Conservation (phyloP, 2,113 vertebrate genomes). For the Dermatemys mawii region DNA sequence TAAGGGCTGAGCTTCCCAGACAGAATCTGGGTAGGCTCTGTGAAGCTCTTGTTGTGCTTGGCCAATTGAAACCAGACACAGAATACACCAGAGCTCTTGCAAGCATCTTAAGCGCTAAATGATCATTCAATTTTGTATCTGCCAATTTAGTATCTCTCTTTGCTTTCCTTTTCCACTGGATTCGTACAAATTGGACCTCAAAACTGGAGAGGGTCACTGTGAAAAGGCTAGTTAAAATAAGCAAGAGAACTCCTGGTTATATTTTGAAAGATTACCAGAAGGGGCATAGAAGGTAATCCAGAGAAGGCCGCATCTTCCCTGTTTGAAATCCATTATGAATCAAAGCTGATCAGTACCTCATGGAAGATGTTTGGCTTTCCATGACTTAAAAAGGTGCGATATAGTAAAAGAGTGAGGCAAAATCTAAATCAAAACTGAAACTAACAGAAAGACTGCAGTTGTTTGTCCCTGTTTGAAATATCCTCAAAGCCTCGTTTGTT, state of each 20-base stretch:
- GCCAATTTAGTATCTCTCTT: background rate
- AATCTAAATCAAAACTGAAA: too few species aligned
- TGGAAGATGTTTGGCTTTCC: background rate
- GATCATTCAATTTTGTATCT: background rate
- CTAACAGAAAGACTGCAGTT: background rate
- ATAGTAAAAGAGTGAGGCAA: background rate
- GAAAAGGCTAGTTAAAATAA: background rate
- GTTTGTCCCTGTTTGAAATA: too few species aligned
- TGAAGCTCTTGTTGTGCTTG: background rate
- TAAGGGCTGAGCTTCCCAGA: background rate
- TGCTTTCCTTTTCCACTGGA: background rate
- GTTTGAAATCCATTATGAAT: background rate
- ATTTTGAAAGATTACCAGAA: background rate
- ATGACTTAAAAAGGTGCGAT: background rate
- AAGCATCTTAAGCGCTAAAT: background rate
- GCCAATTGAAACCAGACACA: background rate
- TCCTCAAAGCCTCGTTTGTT: background rate
- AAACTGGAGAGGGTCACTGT: background rate
- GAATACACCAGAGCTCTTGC: background rate
- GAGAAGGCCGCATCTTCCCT: background rate
- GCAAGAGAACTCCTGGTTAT: background rate
- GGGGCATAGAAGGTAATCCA: background rate
- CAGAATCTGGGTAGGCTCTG: background rate
- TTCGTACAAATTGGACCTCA: background rate
- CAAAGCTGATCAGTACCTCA: background rate